Evolutionary conservation across 2,797 vertebrate genomes (phyloP).

Genomic region (Falco rusticolus): DNA sequence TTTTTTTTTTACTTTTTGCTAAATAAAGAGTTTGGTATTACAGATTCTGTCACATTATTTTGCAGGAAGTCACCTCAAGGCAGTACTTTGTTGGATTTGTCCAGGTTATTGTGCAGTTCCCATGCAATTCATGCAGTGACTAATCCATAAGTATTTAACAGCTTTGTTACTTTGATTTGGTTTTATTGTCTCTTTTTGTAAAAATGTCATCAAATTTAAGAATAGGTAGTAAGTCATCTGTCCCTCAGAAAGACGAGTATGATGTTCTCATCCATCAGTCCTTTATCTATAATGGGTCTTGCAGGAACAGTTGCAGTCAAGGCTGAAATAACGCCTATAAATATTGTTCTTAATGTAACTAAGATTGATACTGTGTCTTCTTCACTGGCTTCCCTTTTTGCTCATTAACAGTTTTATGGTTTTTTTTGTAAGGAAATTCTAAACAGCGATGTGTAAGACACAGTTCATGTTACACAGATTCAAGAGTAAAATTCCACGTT

Average conservation of each 20-base stretch:
- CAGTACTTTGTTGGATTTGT: not conserved
- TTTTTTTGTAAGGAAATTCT: not conserved
- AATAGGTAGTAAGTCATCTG: not conserved
- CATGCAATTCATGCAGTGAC: not conserved
- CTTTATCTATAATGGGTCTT: not conserved
- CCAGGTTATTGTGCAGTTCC: not conserved
- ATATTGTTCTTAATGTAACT: not conserved
- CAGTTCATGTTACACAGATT: not conserved
- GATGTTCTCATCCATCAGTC: not conserved
- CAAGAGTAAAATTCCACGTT: not conserved
- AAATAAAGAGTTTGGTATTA: not conserved
- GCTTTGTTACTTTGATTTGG: not conserved
- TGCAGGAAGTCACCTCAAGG: not conserved
- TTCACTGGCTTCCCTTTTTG: not conserved
- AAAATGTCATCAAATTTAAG: not conserved
- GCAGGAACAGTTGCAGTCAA: not conserved
- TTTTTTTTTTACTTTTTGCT: not conserved
- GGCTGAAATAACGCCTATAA: not conserved
- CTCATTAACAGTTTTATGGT: not conserved
- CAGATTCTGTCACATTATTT: not conserved
- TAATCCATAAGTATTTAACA: not conserved
- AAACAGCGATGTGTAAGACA: not conserved
- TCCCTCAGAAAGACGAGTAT: not conserved
- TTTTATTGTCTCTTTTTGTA: not conserved
- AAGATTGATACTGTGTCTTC: not conserved